phyloP scores from a whole-genome alignment of 2,797 vertebrate species.

The Amazonetta brasiliensis region DNA sequence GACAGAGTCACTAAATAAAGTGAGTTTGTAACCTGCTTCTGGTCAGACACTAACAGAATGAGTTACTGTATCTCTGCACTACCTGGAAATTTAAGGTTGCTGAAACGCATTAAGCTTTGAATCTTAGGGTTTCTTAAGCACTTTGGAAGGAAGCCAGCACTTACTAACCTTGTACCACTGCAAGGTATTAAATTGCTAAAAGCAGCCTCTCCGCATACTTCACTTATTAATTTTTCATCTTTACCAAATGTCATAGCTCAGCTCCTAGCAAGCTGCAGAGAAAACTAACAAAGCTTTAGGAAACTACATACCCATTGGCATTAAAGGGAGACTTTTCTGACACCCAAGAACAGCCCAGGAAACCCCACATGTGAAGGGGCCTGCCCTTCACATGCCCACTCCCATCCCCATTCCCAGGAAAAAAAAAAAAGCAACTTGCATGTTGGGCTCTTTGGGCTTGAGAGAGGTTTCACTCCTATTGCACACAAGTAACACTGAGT shows the following conservation, averaged over 20 bases:
- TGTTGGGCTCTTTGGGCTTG: too few relatives aligned
- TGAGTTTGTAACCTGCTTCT: background rate
- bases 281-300: background rate
- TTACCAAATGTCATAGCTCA: background rate
- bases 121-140: background rate
- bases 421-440: background rate
- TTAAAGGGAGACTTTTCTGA: background rate
- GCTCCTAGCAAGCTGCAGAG: background rate
- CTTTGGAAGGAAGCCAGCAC: background rate
- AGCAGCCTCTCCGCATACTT: conserved; percentile 4
- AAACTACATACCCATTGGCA: background rate
- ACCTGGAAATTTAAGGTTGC: background rate
- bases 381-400: background rate
- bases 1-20: background rate
- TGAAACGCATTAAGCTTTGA: background rate
- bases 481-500: background rate
- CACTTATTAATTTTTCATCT: conserved; percentile 17
- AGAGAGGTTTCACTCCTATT: background rate
- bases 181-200: background rate
- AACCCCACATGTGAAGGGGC: background rate
- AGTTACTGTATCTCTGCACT: background rate
- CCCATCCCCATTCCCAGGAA: background rate
- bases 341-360: background rate
- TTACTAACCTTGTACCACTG: background rate
- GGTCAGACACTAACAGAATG: background rate